phyloP scores from a whole-genome alignment of 2,888 invertebrate species.

The Mylabris sibirica region DNA sequence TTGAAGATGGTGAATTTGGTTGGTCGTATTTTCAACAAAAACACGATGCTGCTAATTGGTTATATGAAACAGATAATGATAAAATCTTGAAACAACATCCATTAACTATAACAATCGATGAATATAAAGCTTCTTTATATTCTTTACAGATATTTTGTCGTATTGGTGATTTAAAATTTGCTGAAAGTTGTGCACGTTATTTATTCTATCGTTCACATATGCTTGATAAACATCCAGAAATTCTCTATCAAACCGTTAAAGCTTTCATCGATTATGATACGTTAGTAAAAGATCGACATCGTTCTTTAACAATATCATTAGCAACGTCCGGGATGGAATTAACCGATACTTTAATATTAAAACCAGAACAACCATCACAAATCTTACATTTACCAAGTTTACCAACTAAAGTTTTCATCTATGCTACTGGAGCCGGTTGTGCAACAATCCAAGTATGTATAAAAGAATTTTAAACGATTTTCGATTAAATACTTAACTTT shows the following conservation, averaged over 20 bases:
- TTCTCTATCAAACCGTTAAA: slow-evolving; percentile 69
- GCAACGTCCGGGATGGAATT: slow-evolving; percentile 76
- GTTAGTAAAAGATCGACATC: slow-evolving; percentile 68
- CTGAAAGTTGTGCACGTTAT: slow-evolving; percentile 71
- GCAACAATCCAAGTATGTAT: slow-evolving; percentile 70
- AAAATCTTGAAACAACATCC: slow-evolving; percentile 66
- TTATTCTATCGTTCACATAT: slow-evolving; percentile 73
- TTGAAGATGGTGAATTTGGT: slow-evolving; percentile 73
- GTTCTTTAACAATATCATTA: slow-evolving; percentile 70
- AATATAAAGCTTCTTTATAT: slow-evolving; percentile 70
- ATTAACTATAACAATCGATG: slow-evolving; percentile 64
- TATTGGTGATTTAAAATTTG: slow-evolving; percentile 68
- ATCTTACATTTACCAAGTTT: slow-evolving; percentile 69
- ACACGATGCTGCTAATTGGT: slow-evolving; percentile 70
- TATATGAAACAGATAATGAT: slow-evolving; percentile 66
- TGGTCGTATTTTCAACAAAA: slow-evolving; percentile 68
- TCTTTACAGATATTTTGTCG: slow-evolving; percentile 68
- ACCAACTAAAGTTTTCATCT: slow-evolving; percentile 75
- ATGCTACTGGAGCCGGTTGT: slow-evolving; percentile 74
- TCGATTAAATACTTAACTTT: background rate
- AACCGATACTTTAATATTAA: slow-evolving; percentile 71
- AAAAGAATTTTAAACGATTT: background rate
- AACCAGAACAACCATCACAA: slow-evolving; percentile 64
- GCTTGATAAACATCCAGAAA: slow-evolving; percentile 68
- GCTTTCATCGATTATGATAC: slow-evolving; percentile 69